A percentile compares a stretch with the other conserved stretches of the same genome.
phyloP scores from a whole-genome alignment of 2,888 invertebrate species.

The Ceratothoa steindachneri region DNA sequence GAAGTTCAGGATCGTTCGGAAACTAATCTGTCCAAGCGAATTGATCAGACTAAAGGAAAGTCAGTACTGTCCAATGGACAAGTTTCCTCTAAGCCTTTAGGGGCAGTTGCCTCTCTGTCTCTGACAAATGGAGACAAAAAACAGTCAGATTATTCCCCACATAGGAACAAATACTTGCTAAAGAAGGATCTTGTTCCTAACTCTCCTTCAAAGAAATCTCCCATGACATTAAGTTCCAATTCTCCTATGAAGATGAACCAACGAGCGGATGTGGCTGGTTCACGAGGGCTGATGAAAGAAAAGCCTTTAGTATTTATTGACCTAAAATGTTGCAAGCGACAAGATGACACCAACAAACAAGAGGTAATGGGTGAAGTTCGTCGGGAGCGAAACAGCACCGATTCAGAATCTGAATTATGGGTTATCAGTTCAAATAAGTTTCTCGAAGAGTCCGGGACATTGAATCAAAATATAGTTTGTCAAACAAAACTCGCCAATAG shows the following conservation, averaged over 20 bases:
- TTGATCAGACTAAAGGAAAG: neutral
- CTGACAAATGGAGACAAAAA: neutral
- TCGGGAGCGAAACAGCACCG: neutral
- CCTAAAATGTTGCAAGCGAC: neutral
- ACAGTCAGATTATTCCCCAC: neutral
- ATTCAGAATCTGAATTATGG: neutral
- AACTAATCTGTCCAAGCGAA: neutral
- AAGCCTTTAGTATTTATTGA: neutral
- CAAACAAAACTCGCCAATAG: neutral
- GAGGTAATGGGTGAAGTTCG: neutral
- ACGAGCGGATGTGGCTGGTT: neutral
- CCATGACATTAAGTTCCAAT: neutral
- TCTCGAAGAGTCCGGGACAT: neutral
- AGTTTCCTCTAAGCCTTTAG: neutral
- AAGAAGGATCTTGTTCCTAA: neutral
- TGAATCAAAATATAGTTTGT: neutral
- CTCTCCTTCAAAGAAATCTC: neutral
- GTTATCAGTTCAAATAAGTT: neutral
- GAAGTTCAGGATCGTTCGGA: neutral
- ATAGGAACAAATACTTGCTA: neutral
- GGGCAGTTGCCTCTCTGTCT: slow-evolving; percentile 3
- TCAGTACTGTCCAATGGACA: neutral
- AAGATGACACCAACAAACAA: neutral
- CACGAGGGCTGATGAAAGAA: neutral
- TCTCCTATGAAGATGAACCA: neutral